phyloP scores from a whole-genome alignment of 2,797 vertebrate genomes.

The Fistularia tabacaria region DNA sequence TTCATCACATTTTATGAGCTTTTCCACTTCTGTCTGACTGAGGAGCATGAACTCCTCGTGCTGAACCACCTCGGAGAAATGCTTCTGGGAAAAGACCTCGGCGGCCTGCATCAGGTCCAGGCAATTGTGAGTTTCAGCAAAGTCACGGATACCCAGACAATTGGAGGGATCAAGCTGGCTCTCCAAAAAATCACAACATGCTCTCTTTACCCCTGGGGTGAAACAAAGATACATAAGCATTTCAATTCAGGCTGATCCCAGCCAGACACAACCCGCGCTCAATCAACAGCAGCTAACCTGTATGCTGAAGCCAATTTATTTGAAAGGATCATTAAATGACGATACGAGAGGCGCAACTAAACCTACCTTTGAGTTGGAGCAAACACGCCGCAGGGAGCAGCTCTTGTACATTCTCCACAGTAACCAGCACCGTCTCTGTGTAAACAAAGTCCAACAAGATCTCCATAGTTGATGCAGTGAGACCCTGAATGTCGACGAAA shows the following conservation, averaged over 20 bases:
- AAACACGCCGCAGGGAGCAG: slow-evolving; percentile 93
- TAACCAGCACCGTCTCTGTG: slow-evolving; percentile 95
- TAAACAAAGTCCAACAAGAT: slow-evolving; percentile 98
- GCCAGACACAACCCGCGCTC: no score
- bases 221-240: not conserved
- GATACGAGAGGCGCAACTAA: not conserved
- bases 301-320: not conserved
- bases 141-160: slow-evolving; percentile 96
- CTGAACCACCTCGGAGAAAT: slow-evolving; percentile 97
- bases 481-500: slow-evolving; percentile 95
- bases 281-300: not conserved
- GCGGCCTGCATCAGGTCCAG: slow-evolving; percentile 96
- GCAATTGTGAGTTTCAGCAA: slow-evolving; percentile 97
- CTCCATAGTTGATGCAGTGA: slow-evolving; percentile 96
- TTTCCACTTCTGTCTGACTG: slow-evolving; percentile 93
- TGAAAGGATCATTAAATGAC: no score
- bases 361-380: slow-evolving; percentile 94
- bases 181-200: slow-evolving; percentile 97
- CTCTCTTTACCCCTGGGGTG: slow-evolving; percentile 91
- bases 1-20: slow-evolving; percentile 97
- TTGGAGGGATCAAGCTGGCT: slow-evolving; percentile 96
- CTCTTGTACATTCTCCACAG: slow-evolving; percentile 96
- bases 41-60: slow-evolving; percentile 98
- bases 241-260: no score
- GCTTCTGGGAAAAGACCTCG: slow-evolving; percentile 96